Conservation (phyloP, 2,888 invertebrate genomes). For the Polyploca ridens region DNA sequence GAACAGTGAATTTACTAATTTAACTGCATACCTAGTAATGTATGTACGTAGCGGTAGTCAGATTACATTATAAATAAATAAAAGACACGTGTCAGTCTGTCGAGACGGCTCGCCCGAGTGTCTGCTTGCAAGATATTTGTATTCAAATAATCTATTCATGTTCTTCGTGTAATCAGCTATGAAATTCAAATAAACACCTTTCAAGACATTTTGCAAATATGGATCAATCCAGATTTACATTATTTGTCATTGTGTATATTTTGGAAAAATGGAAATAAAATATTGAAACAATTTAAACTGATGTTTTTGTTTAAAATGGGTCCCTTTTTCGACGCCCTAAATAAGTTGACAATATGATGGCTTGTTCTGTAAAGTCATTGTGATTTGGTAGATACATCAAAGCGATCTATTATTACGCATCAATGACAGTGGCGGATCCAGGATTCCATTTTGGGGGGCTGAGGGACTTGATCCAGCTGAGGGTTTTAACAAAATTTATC, state of each 20-base stretch:
- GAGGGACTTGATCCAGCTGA: too few species aligned
- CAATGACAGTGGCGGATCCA: too few species aligned
- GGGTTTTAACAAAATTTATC: too few species aligned
- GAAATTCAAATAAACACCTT: conserved; percentile 74
- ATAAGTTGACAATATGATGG: too few species aligned
- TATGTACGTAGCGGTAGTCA: conserved; percentile 62
- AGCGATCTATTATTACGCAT: too few species aligned
- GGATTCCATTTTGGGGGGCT: too few species aligned
- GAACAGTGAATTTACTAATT: conserved; percentile 81
- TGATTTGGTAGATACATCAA: too few species aligned
- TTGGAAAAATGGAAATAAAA: conserved; percentile 83
- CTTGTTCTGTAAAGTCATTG: too few species aligned
- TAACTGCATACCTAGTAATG: conserved; percentile 63
- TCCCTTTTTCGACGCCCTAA: background rate
- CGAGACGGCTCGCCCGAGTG: conserved; percentile 46
- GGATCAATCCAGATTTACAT: conserved; percentile 72
- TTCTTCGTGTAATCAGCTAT: conserved; percentile 81
- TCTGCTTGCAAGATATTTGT: conserved; percentile 66
- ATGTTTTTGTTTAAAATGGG: conserved; percentile 37
- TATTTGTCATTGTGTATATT: conserved; percentile 83
- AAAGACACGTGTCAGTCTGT: conserved; percentile 59
- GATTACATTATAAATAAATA: conserved; percentile 35
- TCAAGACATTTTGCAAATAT: conserved; percentile 77
- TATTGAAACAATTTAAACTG: conserved; percentile 72
- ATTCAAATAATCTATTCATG: conserved; percentile 75